Evolutionary conservation across 1,140 invertebrate species (phyloP), one percentile per base, ranked within the genome.

Genomic region (Camponotus vicinus): DNA sequence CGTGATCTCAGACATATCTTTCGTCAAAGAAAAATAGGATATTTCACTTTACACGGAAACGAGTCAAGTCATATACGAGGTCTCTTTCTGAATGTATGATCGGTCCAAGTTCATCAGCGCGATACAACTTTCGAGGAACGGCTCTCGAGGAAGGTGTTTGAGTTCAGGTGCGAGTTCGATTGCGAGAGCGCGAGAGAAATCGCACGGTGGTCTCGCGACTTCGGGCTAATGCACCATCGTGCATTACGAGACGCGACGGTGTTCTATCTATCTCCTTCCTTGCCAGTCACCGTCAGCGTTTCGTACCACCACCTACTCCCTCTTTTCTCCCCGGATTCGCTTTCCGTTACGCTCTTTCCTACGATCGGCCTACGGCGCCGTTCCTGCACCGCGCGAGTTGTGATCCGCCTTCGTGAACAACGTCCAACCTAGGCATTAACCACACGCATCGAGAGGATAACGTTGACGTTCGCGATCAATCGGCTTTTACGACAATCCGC

Each of bases 151-250:
- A 1, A 15, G 61, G 15, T 40, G n/a, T 1, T 1, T 34, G 45
- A 18, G 15, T 40, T 76, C 42, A 75, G 80, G 40, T 42, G 3
- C 55, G n/a, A 66, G 83, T 84, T 82, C 40, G 49, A 63, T 52
- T 52, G 49, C 64, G 71, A 66, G 85, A 76, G 84, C 83, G 73
- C 67, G 67, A 64, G 77, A 88, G 85, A 88, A 84, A 90, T 86
- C 85, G 89, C 88, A 78, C 83, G 75, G 63, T 86, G 64, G 78
- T 88, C 86, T 84, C 67, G 79, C 79, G 40, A 79, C 83, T 91
- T 83, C 88, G 89, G 90, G 86, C 88, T 91, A 91, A 91, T 89
- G 90, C 86, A 85, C 86, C 84, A 89, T 91, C 88, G 88, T 90
- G 69, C 86, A 89, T 88, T 85, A 84, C 84, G 80, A 80, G 86